phyloP scores from a whole-genome alignment of 2,797 vertebrate species.

The Sternarchorhynchus goeldii region DNA sequence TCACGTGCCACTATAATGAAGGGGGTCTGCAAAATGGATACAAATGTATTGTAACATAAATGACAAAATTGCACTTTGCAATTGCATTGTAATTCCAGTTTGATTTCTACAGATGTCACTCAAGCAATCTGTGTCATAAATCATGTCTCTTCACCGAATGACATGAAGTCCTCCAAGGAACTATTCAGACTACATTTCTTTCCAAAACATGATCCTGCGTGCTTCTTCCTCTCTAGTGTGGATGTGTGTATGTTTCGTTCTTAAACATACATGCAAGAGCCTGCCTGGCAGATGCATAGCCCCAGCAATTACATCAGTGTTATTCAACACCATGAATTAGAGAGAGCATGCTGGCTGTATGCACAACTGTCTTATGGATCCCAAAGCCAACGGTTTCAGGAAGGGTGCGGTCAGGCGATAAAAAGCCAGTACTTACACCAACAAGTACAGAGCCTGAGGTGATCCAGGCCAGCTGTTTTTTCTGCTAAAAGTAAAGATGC shows the following conservation, averaged over 20 bases:
- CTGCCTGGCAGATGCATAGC: slow-evolving; percentile 39
- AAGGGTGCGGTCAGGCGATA: slow-evolving; percentile 49
- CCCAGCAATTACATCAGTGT: slow-evolving; percentile 46
- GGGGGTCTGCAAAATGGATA: neutral
- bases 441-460: slow-evolving; percentile 59
- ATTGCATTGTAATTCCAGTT: neutral
- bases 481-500: slow-evolving; percentile 47
- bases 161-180: no score
- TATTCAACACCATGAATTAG: slow-evolving; percentile 53
- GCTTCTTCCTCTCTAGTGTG: slow-evolving; percentile 27
- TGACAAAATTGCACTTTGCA: neutral
- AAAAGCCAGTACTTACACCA: slow-evolving; percentile 53
- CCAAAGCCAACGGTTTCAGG: slow-evolving; percentile 54
- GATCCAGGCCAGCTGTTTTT: slow-evolving; percentile 60
- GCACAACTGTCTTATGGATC: slow-evolving; percentile 44
- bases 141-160: neutral
- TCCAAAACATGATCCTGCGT: slow-evolving; percentile 48
- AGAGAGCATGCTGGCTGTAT: slow-evolving; percentile 36
- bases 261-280: slow-evolving; percentile 53
- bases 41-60: neutral
- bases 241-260: slow-evolving; percentile 47
- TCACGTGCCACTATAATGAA: neutral
- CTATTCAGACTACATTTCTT: neutral
- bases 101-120: neutral
- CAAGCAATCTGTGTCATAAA: neutral